Conservation (phyloP, 1,140 invertebrate species). For the Anoplophora glabripennis region DNA sequence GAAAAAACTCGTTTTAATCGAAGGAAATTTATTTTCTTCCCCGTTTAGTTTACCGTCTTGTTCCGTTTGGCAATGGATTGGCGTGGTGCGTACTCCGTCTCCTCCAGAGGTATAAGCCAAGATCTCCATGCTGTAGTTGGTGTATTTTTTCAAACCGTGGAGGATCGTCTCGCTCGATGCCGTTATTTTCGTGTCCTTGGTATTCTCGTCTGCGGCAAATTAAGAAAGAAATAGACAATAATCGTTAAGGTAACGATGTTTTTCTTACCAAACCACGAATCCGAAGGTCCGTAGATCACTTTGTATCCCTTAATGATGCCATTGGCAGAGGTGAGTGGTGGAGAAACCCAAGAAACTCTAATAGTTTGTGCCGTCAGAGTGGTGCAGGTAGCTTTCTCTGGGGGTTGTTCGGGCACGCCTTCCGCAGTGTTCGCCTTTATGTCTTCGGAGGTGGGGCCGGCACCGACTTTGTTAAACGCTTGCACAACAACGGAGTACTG, state of each 20-base stretch:
- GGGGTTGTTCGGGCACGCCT: conserved; percentile 89
- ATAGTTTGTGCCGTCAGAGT: conserved; percentile 91
- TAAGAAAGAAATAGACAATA: conserved; percentile 12
- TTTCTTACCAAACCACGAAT: conserved; percentile 85
- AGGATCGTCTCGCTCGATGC: conserved; percentile 89
- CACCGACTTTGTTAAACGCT: conserved; percentile 92
- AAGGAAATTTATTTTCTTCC: neutral
- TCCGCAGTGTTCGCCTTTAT: conserved; percentile 88
- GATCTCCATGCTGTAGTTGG: conserved; percentile 96
- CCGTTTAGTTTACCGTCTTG: conserved; percentile 74
- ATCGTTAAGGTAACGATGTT: neutral
- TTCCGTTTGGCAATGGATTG: conserved; percentile 92
- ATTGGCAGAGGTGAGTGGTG: conserved; percentile 84
- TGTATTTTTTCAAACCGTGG: conserved; percentile 90
- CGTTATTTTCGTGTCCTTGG: conserved; percentile 87
- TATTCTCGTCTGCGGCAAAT: conserved; percentile 73
- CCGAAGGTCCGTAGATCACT: conserved; percentile 89
- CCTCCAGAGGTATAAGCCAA: conserved; percentile 91
- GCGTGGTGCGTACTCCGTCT: conserved; percentile 87
- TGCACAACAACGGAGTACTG: conserved; percentile 93
- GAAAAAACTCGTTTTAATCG: conserved; percentile 27
- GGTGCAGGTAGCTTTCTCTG: conserved; percentile 86
- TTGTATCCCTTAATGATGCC: conserved; percentile 96
- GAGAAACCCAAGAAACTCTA: conserved; percentile 88
- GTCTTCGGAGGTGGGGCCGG: conserved; percentile 86